Conservation (phyloP, 1,140 invertebrate genomes). For the Tyrophagus putrescentiae region DNA sequence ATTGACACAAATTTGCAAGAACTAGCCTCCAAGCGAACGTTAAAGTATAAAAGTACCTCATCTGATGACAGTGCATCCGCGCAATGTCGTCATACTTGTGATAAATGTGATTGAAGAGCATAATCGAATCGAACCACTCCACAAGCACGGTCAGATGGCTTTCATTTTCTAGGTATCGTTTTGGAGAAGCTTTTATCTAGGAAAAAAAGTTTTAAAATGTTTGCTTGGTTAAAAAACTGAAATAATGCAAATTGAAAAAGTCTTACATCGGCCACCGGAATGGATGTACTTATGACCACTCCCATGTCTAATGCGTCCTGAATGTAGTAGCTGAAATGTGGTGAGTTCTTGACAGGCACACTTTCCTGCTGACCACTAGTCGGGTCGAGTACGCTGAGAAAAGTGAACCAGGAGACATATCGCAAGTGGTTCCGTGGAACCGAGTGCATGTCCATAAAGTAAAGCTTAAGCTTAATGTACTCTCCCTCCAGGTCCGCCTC, state of each 20-base stretch:
- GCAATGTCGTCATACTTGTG: slow-evolving; percentile 72
- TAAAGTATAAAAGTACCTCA: slow-evolving; percentile 54
- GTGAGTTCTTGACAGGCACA: slow-evolving; percentile 51
- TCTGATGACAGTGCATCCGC: slow-evolving; percentile 67
- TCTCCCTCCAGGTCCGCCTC: slow-evolving; percentile 64
- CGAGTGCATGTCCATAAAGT: slow-evolving; percentile 68
- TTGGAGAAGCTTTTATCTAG: slow-evolving; percentile 23
- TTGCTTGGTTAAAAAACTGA: background rate
- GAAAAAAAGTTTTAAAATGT: background rate
- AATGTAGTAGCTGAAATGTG: slow-evolving; percentile 66
- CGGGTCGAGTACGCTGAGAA: slow-evolving; percentile 39
- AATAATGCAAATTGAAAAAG: slow-evolving; percentile 5
- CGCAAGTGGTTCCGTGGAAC: slow-evolving; percentile 60
- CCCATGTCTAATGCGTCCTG: slow-evolving; percentile 66
- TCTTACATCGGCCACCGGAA: slow-evolving; percentile 58
- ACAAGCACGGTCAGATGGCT: slow-evolving; percentile 59
- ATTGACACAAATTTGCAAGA: no score
- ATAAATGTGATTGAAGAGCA: slow-evolving; percentile 68
- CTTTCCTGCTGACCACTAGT: slow-evolving; percentile 24
- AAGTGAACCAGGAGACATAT: slow-evolving; percentile 65
- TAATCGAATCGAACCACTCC: slow-evolving; percentile 68
- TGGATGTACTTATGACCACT: slow-evolving; percentile 64
- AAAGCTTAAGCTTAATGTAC: slow-evolving; percentile 50
- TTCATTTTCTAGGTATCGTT: slow-evolving; percentile 52
- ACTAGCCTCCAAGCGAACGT: background rate